A percentile compares a stretch with the other conserved stretches of the same genome.
phyloP scores from a whole-genome alignment of 1,140 invertebrate species.

The Latrodectus geometricus region DNA sequence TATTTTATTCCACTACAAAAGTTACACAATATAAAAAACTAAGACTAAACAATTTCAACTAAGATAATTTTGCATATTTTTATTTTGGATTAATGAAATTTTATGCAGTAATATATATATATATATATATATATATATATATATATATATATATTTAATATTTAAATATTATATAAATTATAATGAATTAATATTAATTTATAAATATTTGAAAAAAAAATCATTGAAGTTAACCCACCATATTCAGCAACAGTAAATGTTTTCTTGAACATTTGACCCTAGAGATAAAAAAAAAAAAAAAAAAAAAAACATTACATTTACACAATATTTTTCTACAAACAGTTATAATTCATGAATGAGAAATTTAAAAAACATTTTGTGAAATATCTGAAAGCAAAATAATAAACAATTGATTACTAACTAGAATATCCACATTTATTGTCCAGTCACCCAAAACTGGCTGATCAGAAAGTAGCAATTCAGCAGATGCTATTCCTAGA shows the following conservation, averaged over 20 bases:
- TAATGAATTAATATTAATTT: background rate
- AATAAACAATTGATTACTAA: constrained; percentile 27
- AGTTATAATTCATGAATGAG: background rate
- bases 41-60: too few species aligned
- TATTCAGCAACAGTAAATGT: constrained; percentile 89
- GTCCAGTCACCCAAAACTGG: constrained; percentile 94
- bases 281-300: constrained; percentile 9
- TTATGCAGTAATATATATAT: background rate
- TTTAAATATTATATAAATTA: background rate
- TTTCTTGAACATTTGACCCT: constrained; percentile 76
- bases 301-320: background rate
- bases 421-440: constrained; percentile 77
- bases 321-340: background rate
- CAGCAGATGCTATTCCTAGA: constrained; percentile 78
- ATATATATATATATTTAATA: background rate
- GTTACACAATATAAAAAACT: too few species aligned
- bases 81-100: background rate
- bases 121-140: too few species aligned
- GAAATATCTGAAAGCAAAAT: background rate
- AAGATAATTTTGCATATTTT: too few species aligned
- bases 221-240: constrained; percentile 66
- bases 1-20: too few species aligned
- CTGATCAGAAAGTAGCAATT: constrained; percentile 83
- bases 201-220: background rate
- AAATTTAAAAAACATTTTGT: background rate